Base-by-base conservation (phyloP, 92 coral and sea anemone genomes). In the Anthopleura xanthogrammica region DNA sequence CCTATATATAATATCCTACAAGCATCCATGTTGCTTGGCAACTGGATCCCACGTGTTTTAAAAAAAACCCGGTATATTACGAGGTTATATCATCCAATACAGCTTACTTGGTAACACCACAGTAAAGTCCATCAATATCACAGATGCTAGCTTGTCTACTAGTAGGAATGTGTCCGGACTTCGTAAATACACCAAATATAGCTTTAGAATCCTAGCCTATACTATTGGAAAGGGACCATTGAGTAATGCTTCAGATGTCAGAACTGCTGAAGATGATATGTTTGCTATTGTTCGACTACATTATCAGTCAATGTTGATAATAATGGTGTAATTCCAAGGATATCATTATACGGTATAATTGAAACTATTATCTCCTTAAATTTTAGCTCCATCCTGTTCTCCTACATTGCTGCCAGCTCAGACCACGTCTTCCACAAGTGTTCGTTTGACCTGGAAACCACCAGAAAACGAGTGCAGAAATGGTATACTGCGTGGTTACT, bases 381-480 rank as follows among this genome's bases (percentile, higher is more conserved):
- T 48, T 76, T 46, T 79, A 79, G 82, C 82, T 22, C 82, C 82
- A 23, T 17, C 42, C 10, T 60, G 82, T 41, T n/a, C 82, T 5
- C 82, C 82, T 5, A 36, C 22, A 48, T 29, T 56, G 50, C 4
- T 52, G 58, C 58, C 82, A 11, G 46, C 72, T 22, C 70, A 54
- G 46, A 41, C 71, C 12, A 16, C 43, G 24, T 79, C 82, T 42
- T 79, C 82, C 23, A 57, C 82, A 56, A 79, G 82, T 79, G 66
- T 79, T 56, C 70, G 82, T 56, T 62, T 79, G 62, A 79, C 82
- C 82, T 79, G 82, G 82, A 24, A 24, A 68, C 74, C 71, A 40
- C 55, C n/a, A 40, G 46, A 79, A 64, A 80, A 19, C 40, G 46
- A 20, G 41, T 80, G 83, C 13, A 80, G 75, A 11, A 68, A 68